phyloP scores from a whole-genome alignment of 2,113 vertebrate species.

The Burhinus bistriatus region DNA sequence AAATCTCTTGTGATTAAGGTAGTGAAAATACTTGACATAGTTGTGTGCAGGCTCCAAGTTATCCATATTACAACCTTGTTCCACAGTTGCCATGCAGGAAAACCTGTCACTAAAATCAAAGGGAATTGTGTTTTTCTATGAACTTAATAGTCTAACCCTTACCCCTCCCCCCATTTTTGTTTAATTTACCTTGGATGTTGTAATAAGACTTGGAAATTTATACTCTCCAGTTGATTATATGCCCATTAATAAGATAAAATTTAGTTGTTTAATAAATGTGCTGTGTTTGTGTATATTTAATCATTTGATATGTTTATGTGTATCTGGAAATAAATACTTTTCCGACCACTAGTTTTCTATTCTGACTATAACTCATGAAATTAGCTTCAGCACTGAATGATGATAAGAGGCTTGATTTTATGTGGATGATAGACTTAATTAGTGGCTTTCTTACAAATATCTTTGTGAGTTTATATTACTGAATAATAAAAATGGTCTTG shows the following conservation, averaged over 20 bases:
- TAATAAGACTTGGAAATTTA: not conserved
- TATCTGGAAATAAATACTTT: not conserved
- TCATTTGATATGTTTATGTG: not conserved
- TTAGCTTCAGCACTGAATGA: not conserved
- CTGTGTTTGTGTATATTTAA: not conserved
- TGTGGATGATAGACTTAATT: not conserved
- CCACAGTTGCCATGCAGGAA: not conserved
- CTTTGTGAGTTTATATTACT: not conserved
- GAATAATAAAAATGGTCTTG: not conserved
- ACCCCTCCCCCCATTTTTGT: not conserved
- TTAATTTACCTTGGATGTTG: not conserved
- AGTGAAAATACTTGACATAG: not conserved
- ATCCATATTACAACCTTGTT: not conserved
- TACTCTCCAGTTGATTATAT: not conserved
- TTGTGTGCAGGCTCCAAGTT: not conserved
- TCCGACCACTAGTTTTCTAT: not conserved
- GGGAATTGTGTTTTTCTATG: not conserved
- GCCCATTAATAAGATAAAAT: not conserved
- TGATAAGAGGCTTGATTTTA: not conserved
- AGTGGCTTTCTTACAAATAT: not conserved
- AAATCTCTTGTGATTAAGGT: not conserved
- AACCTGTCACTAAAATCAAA: not conserved
- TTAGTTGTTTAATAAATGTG: not conserved
- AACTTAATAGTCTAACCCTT: not conserved
- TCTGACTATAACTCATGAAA: not conserved